These are phyloP conservation scores for Epizoanthus rinbou DNA, from an alignment of 92 coral and sea anemone species.

Conservation along the genomic window DNA sequence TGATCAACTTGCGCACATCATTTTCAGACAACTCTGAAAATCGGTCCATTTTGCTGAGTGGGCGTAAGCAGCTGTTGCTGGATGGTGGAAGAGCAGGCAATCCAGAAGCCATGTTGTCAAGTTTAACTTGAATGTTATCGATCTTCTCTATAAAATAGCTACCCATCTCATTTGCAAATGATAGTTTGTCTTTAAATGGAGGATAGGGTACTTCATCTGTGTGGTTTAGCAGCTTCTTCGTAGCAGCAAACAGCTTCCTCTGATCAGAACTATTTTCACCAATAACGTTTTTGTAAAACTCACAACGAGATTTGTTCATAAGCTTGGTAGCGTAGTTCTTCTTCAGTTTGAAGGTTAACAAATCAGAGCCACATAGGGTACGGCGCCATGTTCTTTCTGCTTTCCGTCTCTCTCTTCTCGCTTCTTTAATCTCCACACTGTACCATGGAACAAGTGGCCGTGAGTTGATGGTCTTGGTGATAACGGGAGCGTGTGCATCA, in stretches of 20 bases:
- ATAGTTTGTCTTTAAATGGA: conserved; percentile 19
- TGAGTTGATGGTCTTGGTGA: conserved; percentile 34
- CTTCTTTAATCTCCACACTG: conserved; percentile 20
- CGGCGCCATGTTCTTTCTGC: conserved; percentile 33
- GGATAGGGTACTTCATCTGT: conserved; percentile 23
- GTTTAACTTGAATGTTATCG: conserved; percentile 26
- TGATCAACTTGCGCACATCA: conserved; percentile 38
- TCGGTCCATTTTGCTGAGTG: conserved; percentile 15
- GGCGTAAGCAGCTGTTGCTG: conserved; percentile 37
- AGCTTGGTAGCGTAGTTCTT: conserved; percentile 13
- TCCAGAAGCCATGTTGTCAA: conserved; percentile 25
- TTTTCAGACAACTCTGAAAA: conserved; percentile 32
- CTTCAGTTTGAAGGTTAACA: conserved; percentile 3
- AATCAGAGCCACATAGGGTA: conserved; percentile 34
- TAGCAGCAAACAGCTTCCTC: background rate
- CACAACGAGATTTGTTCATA: conserved; percentile 7
- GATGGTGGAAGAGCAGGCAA: conserved; percentile 18
- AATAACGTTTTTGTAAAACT: background rate
- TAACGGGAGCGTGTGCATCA: conserved; percentile 40
- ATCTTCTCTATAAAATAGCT: conserved; percentile 45
- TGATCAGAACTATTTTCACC: background rate
- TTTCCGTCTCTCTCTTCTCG: conserved; percentile 19
- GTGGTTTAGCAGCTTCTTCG: conserved; percentile 38
- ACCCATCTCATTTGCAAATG: conserved; percentile 52
- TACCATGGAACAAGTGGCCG: conserved; percentile 53